Conservation (phyloP, 2,888 invertebrate genomes). For the Apamea epomidion region DNA sequence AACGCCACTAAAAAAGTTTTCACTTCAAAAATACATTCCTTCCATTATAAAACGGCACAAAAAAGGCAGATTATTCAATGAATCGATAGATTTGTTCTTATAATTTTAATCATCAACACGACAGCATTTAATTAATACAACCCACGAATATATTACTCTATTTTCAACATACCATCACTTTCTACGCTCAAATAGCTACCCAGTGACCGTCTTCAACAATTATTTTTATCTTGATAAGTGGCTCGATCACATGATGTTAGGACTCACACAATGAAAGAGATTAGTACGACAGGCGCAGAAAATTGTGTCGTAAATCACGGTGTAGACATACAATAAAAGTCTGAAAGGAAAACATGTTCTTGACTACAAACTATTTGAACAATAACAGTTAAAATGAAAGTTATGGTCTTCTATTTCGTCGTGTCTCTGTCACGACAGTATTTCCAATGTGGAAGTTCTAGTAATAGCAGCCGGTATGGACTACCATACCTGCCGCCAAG, state of each 20-base stretch:
- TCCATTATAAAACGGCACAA: background rate
- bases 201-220: constrained; percentile 29
- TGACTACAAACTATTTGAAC: constrained; percentile 7
- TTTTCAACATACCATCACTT: constrained; percentile 26
- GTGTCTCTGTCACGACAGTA: background rate
- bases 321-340: constrained; percentile 13
- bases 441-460: background rate
- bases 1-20: too few species aligned
- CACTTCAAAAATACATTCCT: background rate
- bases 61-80: background rate
- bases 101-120: background rate
- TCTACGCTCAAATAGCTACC: constrained; percentile 40
- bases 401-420: background rate
- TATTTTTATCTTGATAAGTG: constrained; percentile 60
- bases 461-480: background rate
- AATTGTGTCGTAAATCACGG: constrained; percentile 32
- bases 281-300: constrained; percentile 33
- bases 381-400: background rate
- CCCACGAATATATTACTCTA: constrained; percentile 29
- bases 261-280: constrained; percentile 42
- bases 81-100: background rate
- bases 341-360: constrained; percentile 5
- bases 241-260: constrained; percentile 57
- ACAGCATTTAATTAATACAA: constrained; percentile 31
- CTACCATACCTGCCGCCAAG: background rate